These are phyloP conservation scores for Drosophila yooni DNA, from an alignment of 2,888 invertebrate genomes.

Conservation along the genomic window DNA sequence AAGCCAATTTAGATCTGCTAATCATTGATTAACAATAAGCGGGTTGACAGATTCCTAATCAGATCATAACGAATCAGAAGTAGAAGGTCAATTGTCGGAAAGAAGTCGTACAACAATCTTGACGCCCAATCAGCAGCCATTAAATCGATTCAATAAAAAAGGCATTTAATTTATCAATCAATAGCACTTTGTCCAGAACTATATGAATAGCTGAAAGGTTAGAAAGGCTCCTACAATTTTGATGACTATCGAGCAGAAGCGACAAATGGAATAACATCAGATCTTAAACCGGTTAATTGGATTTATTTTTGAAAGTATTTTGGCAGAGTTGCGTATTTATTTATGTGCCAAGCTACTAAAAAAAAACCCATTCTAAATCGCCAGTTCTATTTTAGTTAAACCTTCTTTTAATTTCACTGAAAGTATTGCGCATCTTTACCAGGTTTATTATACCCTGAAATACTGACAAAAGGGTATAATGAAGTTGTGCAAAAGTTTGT, in stretches of 20 bases:
- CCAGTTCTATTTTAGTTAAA: conserved; percentile 7
- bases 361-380: conserved; percentile 12
- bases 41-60: conserved; percentile 15
- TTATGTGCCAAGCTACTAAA: conserved; percentile 19
- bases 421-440: conserved; percentile 15
- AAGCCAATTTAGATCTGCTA: neutral
- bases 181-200: conserved; percentile 44
- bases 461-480: neutral
- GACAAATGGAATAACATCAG: conserved; percentile 22
- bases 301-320: conserved; percentile 73
- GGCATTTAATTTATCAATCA: conserved; percentile 69
- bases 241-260: conserved; percentile 36
- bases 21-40: neutral
- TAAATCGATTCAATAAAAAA: conserved; percentile 51
- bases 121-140: conserved; percentile 33
- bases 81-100: conserved; percentile 37
- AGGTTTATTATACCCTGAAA: neutral
- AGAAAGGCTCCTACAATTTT: conserved; percentile 52
- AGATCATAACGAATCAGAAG: conserved; percentile 22
- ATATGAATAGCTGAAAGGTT: conserved; percentile 20
- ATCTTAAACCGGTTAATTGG: conserved; percentile 71
- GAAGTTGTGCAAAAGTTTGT: neutral
- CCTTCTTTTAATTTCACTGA: neutral
- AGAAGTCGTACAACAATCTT: conserved; percentile 45
- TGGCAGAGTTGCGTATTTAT: conserved; percentile 52